These are phyloP conservation scores for Caenorhabditis angaria DNA, from an alignment of 2,888 invertebrate species.

Conservation along the genomic window DNA sequence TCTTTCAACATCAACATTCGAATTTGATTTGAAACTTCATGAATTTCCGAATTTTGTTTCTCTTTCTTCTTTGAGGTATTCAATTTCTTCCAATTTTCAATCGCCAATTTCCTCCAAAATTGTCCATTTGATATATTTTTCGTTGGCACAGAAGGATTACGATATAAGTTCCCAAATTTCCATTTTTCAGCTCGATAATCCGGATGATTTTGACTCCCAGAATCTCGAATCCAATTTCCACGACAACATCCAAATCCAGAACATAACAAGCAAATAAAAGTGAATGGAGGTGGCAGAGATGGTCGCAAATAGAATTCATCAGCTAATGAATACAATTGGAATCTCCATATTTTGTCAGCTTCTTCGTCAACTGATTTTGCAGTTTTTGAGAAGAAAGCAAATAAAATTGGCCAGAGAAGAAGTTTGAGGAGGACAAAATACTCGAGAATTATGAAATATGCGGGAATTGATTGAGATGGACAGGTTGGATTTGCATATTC, in stretches of 20 bases:
- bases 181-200: slow-evolving; percentile 49
- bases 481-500: slow-evolving; percentile 60
- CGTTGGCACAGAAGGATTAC: slow-evolving; percentile 66
- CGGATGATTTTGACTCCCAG: slow-evolving; percentile 57
- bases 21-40: slow-evolving; percentile 35
- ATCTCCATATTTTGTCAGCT: slow-evolving; percentile 72
- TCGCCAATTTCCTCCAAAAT: slow-evolving; percentile 53
- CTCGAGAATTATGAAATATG: slow-evolving; percentile 51
- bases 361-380: slow-evolving; percentile 71
- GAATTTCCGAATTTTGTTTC: slow-evolving; percentile 22
- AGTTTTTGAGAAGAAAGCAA: slow-evolving; percentile 72
- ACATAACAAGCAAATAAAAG: slow-evolving; percentile 62
- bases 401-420: slow-evolving; percentile 72
- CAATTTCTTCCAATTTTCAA: slow-evolving; percentile 51
- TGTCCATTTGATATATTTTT: slow-evolving; percentile 42
- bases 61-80: slow-evolving; percentile 22
- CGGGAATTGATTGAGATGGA: slow-evolving; percentile 52
- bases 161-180: slow-evolving; percentile 56
- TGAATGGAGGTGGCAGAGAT: slow-evolving; percentile 72
- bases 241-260: slow-evolving; percentile 49
- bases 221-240: slow-evolving; percentile 32
- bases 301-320: slow-evolving; percentile 71
- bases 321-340: slow-evolving; percentile 72
- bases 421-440: slow-evolving; percentile 61
- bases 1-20: slow-evolving; percentile 38